phyloP scores from a whole-genome alignment of 2,113 vertebrate genomes.

The Entelurus aequoreus region DNA sequence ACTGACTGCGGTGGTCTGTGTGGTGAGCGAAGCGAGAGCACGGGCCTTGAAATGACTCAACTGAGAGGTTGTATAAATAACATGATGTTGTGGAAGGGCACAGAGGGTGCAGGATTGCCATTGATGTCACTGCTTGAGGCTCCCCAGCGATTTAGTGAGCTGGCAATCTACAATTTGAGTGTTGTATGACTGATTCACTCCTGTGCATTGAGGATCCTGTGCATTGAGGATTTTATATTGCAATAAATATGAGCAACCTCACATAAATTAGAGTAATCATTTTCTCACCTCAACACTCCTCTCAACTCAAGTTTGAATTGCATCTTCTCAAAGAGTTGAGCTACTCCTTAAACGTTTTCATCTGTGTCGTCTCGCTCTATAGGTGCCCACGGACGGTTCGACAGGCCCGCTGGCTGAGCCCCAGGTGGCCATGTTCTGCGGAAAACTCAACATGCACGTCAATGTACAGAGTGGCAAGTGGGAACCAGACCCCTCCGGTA shows the following conservation, averaged over 20 bases:
- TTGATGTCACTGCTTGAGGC: conserved; percentile 3
- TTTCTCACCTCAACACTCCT: conserved; percentile 4
- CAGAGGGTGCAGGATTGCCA: conserved; percentile 3
- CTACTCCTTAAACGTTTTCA: conserved; percentile 27
- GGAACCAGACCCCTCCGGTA: conserved; percentile 86
- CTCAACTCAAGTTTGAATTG: conserved; percentile 42
- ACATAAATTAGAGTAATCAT: conserved; percentile 20
- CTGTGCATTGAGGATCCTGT: background rate
- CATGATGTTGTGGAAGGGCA: conserved; percentile 7
- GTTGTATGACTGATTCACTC: background rate
- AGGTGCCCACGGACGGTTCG: conserved; percentile 90
- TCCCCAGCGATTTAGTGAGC: background rate
- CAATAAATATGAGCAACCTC: background rate
- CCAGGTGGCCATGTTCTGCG: conserved; percentile 97
- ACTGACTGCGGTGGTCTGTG: conserved; percentile 4
- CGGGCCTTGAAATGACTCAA: conserved; percentile 22
- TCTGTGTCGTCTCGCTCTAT: background rate
- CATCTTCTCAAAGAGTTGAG: conserved; percentile 26
- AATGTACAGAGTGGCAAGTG: conserved; percentile 95
- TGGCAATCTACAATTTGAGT: background rate
- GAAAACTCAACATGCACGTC: conserved; percentile 97
- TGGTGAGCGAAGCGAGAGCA: conserved; percentile 11
- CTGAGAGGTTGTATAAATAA: conserved; percentile 43
- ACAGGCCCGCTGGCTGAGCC: conserved; percentile 91
- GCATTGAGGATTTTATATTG: background rate